Conservation (phyloP, 2,888 invertebrate genomes). For the Scelioninae gen. 1 region DNA sequence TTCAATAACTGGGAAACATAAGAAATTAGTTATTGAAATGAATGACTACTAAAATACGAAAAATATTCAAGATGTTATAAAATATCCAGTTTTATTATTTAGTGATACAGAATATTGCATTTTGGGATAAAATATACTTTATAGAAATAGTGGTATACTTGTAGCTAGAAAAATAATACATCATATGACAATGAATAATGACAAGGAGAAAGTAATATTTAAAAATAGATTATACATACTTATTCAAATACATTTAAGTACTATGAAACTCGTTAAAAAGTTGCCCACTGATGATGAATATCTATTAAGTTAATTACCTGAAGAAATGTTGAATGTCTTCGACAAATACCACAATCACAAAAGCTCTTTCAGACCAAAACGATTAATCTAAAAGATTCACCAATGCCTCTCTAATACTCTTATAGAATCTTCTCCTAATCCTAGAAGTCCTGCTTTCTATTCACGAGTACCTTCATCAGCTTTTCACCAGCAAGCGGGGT, state of each 20-base stretch:
- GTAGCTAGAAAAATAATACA: too few relatives aligned
- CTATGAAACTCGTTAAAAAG: too few relatives aligned
- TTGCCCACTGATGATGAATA: too few relatives aligned
- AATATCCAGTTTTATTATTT: too few relatives aligned
- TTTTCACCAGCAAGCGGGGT: too few relatives aligned
- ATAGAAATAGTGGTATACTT: too few relatives aligned
- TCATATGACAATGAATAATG: too few relatives aligned
- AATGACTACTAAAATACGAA: background rate
- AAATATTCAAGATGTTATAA: background rate
- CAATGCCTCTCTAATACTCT: constrained; percentile 12
- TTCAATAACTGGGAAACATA: background rate
- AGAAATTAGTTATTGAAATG: background rate
- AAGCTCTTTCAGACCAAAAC: constrained; percentile 4
- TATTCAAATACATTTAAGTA: too few relatives aligned
- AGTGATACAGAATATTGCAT: too few relatives aligned
- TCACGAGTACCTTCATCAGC: constrained; percentile 10
- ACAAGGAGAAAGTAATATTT: too few relatives aligned
- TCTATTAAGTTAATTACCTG: background rate
- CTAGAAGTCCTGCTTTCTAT: constrained; percentile 27
- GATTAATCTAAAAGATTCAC: constrained; percentile 12
- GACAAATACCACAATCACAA: background rate
- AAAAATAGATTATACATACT: too few relatives aligned
- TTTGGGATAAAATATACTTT: too few relatives aligned
- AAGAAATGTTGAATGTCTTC: background rate
- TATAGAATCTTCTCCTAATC: constrained; percentile 10